A percentile compares a stretch with the other conserved stretches of the same genome.
Evolutionary conservation across 2,113 vertebrate species (phyloP).

Genomic region (Oriolus oriolus): DNA sequence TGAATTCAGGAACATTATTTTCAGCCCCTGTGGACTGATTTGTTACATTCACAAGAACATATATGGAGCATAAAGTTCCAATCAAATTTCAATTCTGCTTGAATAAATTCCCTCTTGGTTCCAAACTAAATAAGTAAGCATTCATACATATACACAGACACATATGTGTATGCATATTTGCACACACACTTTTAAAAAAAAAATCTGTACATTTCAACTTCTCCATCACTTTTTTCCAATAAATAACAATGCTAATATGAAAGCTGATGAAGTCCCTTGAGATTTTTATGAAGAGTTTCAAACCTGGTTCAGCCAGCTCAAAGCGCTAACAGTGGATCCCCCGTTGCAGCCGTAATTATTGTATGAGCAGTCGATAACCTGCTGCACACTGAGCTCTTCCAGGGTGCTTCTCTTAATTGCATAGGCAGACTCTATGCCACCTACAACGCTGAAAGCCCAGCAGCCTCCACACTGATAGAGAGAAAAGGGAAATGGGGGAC

Average conservation of each 20-base stretch:
- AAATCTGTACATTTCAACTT: neutral
- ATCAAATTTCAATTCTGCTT: neutral
- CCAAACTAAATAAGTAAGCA: neutral
- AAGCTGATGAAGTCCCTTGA: neutral
- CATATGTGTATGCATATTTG: neutral
- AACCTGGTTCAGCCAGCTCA: constrained; percentile 87
- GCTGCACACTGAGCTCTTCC: constrained; percentile 85
- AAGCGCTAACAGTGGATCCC: constrained; percentile 77
- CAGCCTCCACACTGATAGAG: constrained; percentile 85
- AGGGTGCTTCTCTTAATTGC: constrained; percentile 75
- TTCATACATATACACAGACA: fast-evolving
- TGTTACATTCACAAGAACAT: neutral
- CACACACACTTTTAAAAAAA: neutral
- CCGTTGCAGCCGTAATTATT: constrained; percentile 81
- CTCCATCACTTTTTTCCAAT: neutral
- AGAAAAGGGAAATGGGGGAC: neutral
- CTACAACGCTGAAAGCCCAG: constrained; percentile 92
- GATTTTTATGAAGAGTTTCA: neutral
- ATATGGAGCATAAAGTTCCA: neutral
- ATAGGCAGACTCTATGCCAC: constrained; percentile 77
- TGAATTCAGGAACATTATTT: neutral
- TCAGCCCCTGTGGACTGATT: neutral
- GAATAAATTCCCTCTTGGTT: neutral
- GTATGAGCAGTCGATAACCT: constrained; percentile 89
- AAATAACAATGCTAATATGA: neutral